Evolutionary conservation across 2,797 vertebrate species (phyloP), one percentile per base, ranked within the genome.

Genomic region (Epinephelus coioides): DNA sequence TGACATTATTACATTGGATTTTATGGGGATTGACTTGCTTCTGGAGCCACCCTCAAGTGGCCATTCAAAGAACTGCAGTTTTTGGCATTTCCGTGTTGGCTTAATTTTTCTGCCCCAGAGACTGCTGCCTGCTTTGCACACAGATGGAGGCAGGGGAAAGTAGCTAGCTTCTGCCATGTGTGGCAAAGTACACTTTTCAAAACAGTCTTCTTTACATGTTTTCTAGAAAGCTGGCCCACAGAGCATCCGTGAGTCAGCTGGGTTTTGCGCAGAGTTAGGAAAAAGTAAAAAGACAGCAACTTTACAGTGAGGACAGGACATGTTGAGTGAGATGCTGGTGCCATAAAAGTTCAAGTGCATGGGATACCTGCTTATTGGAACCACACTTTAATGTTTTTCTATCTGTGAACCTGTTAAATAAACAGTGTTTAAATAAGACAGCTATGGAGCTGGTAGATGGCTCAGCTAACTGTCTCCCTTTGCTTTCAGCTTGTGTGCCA

Each of bases 401-500:
- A 2, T 54, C 30, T 54, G 9, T 46, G 25, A 60, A 49, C 13
- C 27, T 46, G 13, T 30, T 64, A 51, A 59, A 56, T 14, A n/a
- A 25, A 57, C 19, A 55, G 40, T 30, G 21, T 65, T 11, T 23
- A 61, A 67, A 71, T 23, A 46, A 13, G 3, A 61, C 17, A 25
- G 19, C 50, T 44, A 17, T 21, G n/a, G 18, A 72, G 44, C 30
- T 44, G 59, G n/a, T 74, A 23, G 6, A 69, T 7, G 14, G 21
- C 18, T 50, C 15, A 1, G 12, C 53, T 27, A 43, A 60, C 14
- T 3, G 19, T 25, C 43, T 47, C 34, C 21, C 2, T 55, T 53
- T 53, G n/a, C 27, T 60, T 73, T 73, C 17, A 14, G 34, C 38
- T 51, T 56, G 19, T 25, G 17, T 60, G 23, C 17, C 18, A 65